These are phyloP conservation scores for Agrilus cyanescens DNA, from an alignment of 2,888 invertebrate genomes.

Conservation along the genomic window DNA sequence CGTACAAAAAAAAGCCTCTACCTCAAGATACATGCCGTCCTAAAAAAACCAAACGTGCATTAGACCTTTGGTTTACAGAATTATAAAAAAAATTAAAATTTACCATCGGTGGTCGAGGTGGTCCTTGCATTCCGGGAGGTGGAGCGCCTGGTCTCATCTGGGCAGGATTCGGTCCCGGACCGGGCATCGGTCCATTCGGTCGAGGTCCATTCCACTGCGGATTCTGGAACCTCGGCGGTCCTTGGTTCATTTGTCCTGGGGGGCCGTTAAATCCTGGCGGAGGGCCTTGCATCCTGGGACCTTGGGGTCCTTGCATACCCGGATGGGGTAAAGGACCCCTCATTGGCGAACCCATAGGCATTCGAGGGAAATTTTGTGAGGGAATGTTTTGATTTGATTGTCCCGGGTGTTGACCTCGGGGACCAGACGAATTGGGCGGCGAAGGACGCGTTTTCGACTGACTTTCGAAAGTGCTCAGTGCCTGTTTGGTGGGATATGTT, in stretches of 20 bases:
- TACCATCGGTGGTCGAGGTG: conserved; percentile 47
- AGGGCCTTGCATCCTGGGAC: conserved; percentile 45
- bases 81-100: conserved; percentile 14
- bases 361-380: conserved; percentile 42
- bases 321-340: conserved; percentile 35
- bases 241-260: conserved; percentile 40
- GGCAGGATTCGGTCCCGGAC: conserved; percentile 37
- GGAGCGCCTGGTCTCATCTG: conserved; percentile 42
- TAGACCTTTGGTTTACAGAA: too few relatives aligned
- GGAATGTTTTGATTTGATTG: conserved; percentile 45
- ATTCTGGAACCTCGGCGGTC: conserved; percentile 50
- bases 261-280: conserved; percentile 47
- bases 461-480: conserved; percentile 75
- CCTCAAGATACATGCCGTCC: not conserved
- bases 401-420: conserved; percentile 48
- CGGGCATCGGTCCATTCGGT: conserved; percentile 40
- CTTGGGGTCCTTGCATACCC: conserved; percentile 42
- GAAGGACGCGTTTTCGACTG: conserved; percentile 82
- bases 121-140: conserved; percentile 46
- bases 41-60: not conserved
- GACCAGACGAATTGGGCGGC: conserved; percentile 54
- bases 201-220: conserved; percentile 46
- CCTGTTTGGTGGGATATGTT: conserved; percentile 89
- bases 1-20: not conserved
- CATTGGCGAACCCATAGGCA: conserved; percentile 38